Base-by-base conservation (phyloP, 1,140 invertebrate genomes). In the Cyphomyrmex costatus region DNA sequence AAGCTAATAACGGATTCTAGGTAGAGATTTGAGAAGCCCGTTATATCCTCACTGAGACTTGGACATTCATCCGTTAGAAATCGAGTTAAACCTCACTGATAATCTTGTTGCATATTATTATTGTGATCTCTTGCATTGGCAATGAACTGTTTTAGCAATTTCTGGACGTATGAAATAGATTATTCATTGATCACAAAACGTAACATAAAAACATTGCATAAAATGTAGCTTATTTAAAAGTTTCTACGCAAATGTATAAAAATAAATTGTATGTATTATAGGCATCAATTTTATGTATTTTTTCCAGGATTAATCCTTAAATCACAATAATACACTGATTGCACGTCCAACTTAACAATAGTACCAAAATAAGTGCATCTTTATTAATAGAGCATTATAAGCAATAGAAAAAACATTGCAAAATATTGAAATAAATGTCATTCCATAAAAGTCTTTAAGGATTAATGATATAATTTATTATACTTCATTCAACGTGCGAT, bases 21-120 rank as follows among this genome's bases (percentile, higher is more conserved):
- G 86, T 91, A n/a, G n/a, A 78, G 83, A 92, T 94, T 94, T 94
- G 56, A 91, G 90, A 80, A 90, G 86, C 86, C 94, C 93, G 94
- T 94, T 94, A 94, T 94, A 92, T 83, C 90, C 85, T 71, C 56
- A 71, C 66, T 42, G 86, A 66, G 70, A 70, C 76, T 78, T 53
- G 86, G 53, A 68, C n/a, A 16, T 49, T 74, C 70, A 85, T 85
- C 88, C 90, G 91, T 92, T 93, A 94, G 92, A 92, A 93, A 93
- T 92, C 91, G 87, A 90, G 88, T 88, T 87, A 79, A 49, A 83
- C 27, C 51, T 58, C 36, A 46, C 65, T 85, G 86, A 85, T 87
- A 87, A 87, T 42, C 73, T 51, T 24, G 42, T 85, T 85, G 58
- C 33, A 53, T 33, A 21, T 24, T 61, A 46, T n/a, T 49, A 74